phyloP scores from a whole-genome alignment of 2,797 vertebrate genomes.

The Enteromius viviparus region DNA sequence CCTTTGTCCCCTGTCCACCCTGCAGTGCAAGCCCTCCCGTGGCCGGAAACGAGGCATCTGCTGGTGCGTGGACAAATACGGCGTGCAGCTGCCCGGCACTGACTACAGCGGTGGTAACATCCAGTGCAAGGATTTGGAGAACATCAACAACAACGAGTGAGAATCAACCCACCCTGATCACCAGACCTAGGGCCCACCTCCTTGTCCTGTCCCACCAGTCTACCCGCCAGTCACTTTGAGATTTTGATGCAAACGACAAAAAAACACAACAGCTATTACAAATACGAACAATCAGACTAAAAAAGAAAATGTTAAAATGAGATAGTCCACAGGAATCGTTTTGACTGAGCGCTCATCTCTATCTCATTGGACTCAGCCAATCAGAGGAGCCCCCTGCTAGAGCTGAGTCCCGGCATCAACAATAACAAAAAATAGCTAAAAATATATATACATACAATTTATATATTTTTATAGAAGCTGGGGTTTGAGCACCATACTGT shows the following conservation, averaged over 20 bases:
- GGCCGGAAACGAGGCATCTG: slow-evolving; percentile 95
- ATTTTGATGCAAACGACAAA: slow-evolving; percentile 74
- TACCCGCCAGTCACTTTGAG: slow-evolving; percentile 86
- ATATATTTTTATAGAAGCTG: slow-evolving; percentile 79
- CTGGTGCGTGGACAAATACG: slow-evolving; percentile 99
- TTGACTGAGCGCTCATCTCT: slow-evolving; percentile 75
- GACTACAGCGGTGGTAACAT: slow-evolving; percentile 92
- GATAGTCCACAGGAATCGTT: slow-evolving; percentile 68
- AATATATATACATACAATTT: slow-evolving; percentile 75
- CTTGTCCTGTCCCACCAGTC: slow-evolving; percentile 79
- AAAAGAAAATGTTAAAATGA: slow-evolving; percentile 68
- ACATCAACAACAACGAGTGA: slow-evolving; percentile 92
- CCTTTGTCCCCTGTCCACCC: slow-evolving; percentile 11
- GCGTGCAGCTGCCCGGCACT: slow-evolving; percentile 92
- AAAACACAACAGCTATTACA: slow-evolving; percentile 53
- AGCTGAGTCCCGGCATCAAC: slow-evolving; percentile 64
- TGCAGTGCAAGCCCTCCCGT: slow-evolving; percentile 94
- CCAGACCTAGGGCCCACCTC: slow-evolving; percentile 79
- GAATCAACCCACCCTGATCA: slow-evolving; percentile 67
- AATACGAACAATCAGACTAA: slow-evolving; percentile 52
- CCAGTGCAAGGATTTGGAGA: slow-evolving; percentile 96
- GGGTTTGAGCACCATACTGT: slow-evolving; percentile 72
- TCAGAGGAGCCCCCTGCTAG: slow-evolving; percentile 64
- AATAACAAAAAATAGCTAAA: slow-evolving; percentile 66
- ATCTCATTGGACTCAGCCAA: slow-evolving; percentile 69